These are phyloP conservation scores for Delichon dasypus DNA, from an alignment of 2,797 vertebrate species.

Conservation along the genomic window DNA sequence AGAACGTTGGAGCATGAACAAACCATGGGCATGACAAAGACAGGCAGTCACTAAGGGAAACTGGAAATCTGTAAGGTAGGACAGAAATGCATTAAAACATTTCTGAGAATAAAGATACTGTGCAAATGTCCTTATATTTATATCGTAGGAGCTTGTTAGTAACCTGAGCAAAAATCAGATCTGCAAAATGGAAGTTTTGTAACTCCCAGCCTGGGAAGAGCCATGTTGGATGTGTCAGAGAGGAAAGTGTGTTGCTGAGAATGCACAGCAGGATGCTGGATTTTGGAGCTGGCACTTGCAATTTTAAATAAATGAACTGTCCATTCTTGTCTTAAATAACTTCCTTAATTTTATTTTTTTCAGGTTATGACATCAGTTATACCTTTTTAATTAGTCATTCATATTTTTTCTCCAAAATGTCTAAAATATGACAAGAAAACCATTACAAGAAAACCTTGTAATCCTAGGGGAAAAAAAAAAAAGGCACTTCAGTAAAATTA, in stretches of 20 bases:
- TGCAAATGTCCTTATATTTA: background rate
- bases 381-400: background rate
- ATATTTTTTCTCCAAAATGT: background rate
- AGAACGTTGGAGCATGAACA: background rate
- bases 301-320: constrained; percentile 27
- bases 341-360: background rate
- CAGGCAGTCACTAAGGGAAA: background rate
- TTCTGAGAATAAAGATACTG: background rate
- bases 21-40: background rate
- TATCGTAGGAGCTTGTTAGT: background rate
- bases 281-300: background rate
- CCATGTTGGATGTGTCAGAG: background rate
- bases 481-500: constrained; percentile 34
- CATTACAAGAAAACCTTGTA: background rate
- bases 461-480: background rate
- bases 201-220: background rate
- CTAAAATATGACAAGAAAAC: background rate
- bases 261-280: background rate
- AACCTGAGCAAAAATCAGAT: background rate
- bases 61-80: background rate
- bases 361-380: background rate
- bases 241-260: background rate
- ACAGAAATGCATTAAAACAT: background rate
- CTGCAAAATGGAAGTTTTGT: background rate
- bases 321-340: background rate